These are phyloP conservation scores for Ditula angustiorana DNA, from an alignment of 2,888 invertebrate genomes.

Conservation along the genomic window DNA sequence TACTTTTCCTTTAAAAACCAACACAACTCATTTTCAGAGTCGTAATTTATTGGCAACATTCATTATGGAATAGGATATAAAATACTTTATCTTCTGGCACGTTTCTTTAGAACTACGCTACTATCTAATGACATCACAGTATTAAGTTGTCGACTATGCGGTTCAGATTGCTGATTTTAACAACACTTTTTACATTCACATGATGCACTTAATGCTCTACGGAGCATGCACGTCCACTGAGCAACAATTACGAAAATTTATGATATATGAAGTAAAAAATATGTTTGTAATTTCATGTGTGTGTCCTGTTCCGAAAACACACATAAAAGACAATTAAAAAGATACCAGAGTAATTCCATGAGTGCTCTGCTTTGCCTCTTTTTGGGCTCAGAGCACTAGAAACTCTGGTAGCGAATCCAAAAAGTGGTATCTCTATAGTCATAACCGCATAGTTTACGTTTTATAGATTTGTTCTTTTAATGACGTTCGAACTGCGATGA, in stretches of 20 bases:
- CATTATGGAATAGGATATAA: constrained; percentile 30
- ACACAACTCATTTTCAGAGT: constrained; percentile 3
- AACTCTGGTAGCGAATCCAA: background rate
- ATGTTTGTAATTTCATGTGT: background rate
- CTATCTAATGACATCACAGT: constrained; percentile 67
- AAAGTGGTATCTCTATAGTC: background rate
- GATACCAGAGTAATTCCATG: background rate
- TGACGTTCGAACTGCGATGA: constrained; percentile 44
- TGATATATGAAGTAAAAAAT: background rate
- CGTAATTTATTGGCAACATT: constrained; percentile 36
- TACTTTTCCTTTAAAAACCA: background rate
- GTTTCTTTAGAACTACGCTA: constrained; percentile 67
- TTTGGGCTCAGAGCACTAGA: background rate
- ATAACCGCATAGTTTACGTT: constrained; percentile 23
- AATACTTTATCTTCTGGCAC: constrained; percentile 69
- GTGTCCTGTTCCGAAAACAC: background rate
- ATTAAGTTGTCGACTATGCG: constrained; percentile 46
- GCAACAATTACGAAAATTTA: constrained; percentile 2
- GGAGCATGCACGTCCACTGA: background rate
- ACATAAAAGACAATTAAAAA: background rate
- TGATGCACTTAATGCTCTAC: constrained; percentile 3
- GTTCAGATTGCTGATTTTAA: constrained; percentile 20
- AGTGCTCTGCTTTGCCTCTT: background rate
- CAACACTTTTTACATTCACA: background rate
- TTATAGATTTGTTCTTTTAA: constrained; percentile 33